Conservation (phyloP, 2,113 vertebrate species). For the Nerophis ophidion region DNA sequence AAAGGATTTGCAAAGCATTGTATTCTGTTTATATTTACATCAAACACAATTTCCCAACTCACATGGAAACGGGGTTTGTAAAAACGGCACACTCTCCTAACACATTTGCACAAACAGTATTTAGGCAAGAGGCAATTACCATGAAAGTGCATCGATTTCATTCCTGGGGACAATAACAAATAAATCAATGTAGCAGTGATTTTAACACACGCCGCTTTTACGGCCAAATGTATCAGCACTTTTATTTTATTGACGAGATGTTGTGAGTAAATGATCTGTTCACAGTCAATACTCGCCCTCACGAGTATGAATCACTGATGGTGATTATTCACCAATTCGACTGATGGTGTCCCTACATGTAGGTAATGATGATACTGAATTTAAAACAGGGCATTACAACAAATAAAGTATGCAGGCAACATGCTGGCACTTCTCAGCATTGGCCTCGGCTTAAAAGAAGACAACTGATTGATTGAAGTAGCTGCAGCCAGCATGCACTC, state of each 20-base stretch:
- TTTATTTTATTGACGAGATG: neutral
- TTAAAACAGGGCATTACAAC: slow-evolving; percentile 17
- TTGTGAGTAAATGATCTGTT: slow-evolving; percentile 37
- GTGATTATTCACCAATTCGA: slow-evolving; percentile 32
- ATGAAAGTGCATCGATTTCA: neutral
- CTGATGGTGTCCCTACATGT: slow-evolving; percentile 31
- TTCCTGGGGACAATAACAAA: neutral
- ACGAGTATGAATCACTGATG: slow-evolving; percentile 7
- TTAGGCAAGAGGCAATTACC: too few species aligned
- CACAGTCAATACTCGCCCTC: slow-evolving; percentile 7
- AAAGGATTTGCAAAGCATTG: too few species aligned
- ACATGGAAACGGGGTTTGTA: too few species aligned
- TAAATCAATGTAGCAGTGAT: neutral
- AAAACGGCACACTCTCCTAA: neutral
- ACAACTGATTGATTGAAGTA: neutral
- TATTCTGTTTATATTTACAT: too few species aligned
- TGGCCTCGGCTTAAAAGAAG: neutral
- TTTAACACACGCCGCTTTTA: slow-evolving; percentile 26
- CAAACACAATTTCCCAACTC: too few species aligned
- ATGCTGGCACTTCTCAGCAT: neutral
- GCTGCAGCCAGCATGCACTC: neutral
- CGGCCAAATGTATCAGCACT: neutral
- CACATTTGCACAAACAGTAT: too few species aligned
- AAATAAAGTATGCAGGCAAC: neutral
- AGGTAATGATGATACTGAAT: slow-evolving; percentile 28